Evolutionary conservation across 1,140 invertebrate genomes (phyloP).

Genomic region (Meteorus sp.): DNA sequence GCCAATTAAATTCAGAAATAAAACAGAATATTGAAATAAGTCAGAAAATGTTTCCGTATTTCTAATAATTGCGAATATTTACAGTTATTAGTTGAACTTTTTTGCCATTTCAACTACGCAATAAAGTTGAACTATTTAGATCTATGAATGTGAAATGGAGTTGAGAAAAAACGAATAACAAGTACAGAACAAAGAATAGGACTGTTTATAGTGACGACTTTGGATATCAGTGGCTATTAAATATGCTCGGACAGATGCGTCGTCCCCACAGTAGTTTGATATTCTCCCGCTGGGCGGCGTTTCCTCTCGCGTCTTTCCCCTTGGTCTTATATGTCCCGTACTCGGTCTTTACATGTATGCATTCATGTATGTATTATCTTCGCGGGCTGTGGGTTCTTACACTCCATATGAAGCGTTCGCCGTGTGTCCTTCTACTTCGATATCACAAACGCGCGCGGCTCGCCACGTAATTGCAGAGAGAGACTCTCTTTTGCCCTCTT

Average conservation of each 20-base stretch:
- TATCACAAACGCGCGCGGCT: slow-evolving; percentile 28
- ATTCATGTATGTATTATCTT: slow-evolving; percentile 1
- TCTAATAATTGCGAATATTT: no score
- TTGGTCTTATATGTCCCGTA: slow-evolving; percentile 23
- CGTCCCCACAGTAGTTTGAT: slow-evolving; percentile 56
- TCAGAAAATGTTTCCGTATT: no score
- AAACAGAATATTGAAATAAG: no score
- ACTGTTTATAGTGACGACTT: background rate
- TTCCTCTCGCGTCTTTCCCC: slow-evolving; percentile 10
- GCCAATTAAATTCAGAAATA: no score
- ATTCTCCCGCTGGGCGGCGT: slow-evolving; percentile 41
- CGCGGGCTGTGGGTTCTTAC: slow-evolving; percentile 23
- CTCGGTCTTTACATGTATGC: slow-evolving; percentile 33
- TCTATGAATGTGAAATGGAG: background rate
- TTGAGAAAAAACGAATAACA: background rate
- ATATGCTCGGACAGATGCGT: slow-evolving; percentile 57
- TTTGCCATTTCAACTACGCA: background rate
- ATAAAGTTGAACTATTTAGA: background rate
- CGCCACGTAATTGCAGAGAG: slow-evolving; percentile 48
- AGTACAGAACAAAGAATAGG: background rate
- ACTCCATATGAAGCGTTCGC: background rate
- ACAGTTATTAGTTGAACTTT: no score
- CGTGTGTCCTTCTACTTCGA: slow-evolving; percentile 26
- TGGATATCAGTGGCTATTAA: slow-evolving; percentile 42
- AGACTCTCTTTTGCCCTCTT: slow-evolving; percentile 4